Base-by-base conservation (phyloP, 2,888 invertebrate genomes). In the Trichogramma evanescens region DNA sequence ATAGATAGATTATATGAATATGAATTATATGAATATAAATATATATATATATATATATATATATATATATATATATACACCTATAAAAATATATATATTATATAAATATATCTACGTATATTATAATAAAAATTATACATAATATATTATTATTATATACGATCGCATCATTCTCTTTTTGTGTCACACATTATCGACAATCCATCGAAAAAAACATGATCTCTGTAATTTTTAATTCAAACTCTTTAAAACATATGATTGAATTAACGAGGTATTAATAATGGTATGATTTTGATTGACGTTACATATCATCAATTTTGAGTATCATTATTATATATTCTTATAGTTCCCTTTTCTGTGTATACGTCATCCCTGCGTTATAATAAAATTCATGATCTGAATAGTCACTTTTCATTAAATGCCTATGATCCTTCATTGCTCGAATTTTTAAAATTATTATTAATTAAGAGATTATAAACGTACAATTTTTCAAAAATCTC, bases 191-290 rank as follows among this genome's bases (percentile, higher is more conserved):
- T 66, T 66, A 68, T 58, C 64, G 73, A 73, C 72, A 73, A 75
- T 71, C 68, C 70, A 71, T 72, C 68, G 70, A 73, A 68, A 67
- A 75, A 63, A 76, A 26, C 26, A 75, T 77, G 77, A 77, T 77
- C 77, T 77, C 77, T 77, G 75, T 77, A 77, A 75, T 75, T 72
- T 75, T 77, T 73, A 71, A 74, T 72, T 74, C 71, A 74, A 71
- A 69, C 74, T 71, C 74, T 74, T 76, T 75, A 72, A 74, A 71
- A 68, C 69, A 72, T 68, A 9, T 45, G 61, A 68, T 66, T 67
- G 65, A 66, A 66, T 61, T 50, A 13, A 3, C 8, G 26, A 26
- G 26, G 2, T 64, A 64, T 67, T 65, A 71, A 68, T 70, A 68
- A 69, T 67, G 63, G 61, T 65, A 64, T 66, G 56, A 66, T 59